These are phyloP conservation scores for Omphaloscelis lunosa DNA, from an alignment of 2,888 invertebrate species.

Conservation along the genomic window DNA sequence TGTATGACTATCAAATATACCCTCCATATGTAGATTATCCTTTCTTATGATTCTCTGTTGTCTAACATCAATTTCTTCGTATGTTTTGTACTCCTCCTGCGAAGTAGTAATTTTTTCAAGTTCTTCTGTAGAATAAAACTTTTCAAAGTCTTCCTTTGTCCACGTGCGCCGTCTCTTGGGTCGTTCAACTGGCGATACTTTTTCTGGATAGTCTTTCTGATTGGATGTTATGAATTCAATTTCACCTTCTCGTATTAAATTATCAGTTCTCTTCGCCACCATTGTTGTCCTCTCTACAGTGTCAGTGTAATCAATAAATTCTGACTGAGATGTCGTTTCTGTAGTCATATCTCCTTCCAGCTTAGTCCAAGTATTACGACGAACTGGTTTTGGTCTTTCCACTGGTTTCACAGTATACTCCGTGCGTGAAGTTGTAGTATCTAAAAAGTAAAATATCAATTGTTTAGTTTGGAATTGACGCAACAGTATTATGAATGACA, in stretches of 20 bases:
- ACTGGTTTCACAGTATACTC: conserved; percentile 93
- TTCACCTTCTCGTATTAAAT: conserved; percentile 92
- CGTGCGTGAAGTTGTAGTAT: conserved; percentile 92
- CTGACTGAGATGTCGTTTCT: conserved; percentile 92
- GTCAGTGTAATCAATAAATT: conserved; percentile 92
- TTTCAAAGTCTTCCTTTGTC: conserved; percentile 94
- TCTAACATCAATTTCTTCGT: conserved; percentile 90
- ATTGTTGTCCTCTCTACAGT: conserved; percentile 91
- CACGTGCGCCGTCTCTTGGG: conserved; percentile 92
- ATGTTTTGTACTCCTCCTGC: conserved; percentile 92
- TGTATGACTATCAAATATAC: conserved; percentile 87
- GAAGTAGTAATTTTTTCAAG: conserved; percentile 91
- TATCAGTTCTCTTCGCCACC: conserved; percentile 91
- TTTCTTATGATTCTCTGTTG: conserved; percentile 82
- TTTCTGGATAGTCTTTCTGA: conserved; percentile 92
- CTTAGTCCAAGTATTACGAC: conserved; percentile 95
- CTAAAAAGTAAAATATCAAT: conserved; percentile 82
- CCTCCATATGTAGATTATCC: conserved; percentile 90
- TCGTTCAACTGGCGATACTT: conserved; percentile 90
- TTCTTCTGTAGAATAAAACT: conserved; percentile 91
- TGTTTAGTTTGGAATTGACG: background rate
- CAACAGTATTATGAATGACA: background rate
- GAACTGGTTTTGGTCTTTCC: conserved; percentile 92
- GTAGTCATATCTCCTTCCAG: conserved; percentile 93
- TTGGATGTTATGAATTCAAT: conserved; percentile 92